Evolutionary conservation across 2,113 vertebrate species (phyloP).

Genomic region (Pseudorhombus dupliciocellatus): DNA sequence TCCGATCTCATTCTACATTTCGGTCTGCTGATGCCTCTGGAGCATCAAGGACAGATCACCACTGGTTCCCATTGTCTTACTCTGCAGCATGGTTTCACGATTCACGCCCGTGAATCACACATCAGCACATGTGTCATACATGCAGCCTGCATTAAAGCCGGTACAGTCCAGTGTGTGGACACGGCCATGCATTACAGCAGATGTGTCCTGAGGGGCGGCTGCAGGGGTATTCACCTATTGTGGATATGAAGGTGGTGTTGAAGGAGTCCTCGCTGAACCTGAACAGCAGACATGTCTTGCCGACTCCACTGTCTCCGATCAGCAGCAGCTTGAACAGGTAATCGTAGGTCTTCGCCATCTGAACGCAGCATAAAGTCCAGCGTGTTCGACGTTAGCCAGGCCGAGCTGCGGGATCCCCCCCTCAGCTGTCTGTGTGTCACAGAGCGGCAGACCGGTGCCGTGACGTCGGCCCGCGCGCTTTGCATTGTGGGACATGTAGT

Average conservation of each 20-base stretch:
- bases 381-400: conserved; percentile 8
- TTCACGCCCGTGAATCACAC: neutral
- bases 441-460: conserved; percentile 44
- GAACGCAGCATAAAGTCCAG: conserved; percentile 14
- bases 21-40: conserved; percentile 17
- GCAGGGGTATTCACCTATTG: conserved; percentile 82
- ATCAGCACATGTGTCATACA: neutral
- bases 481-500: conserved; percentile 66
- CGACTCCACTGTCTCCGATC: conserved; percentile 85
- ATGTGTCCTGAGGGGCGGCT: conserved; percentile 41
- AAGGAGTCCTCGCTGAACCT: conserved; percentile 88
- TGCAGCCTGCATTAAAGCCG: neutral
- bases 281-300: conserved; percentile 88
- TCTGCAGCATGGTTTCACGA: conserved; percentile 3
- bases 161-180: neutral
- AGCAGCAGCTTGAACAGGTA: conserved; percentile 85
- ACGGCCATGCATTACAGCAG: conserved; percentile 8
- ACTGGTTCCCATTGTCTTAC: conserved; percentile 53
- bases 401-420: conserved; percentile 43
- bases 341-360: conserved; percentile 86
- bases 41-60: conserved; percentile 47
- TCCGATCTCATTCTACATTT: conserved; percentile 7
- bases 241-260: conserved; percentile 88
- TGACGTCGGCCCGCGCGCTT: conserved; percentile 39
- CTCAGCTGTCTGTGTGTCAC: conserved; percentile 63